phyloP scores from a whole-genome alignment of 2,888 invertebrate genomes.

The Galeruca laticollis region DNA sequence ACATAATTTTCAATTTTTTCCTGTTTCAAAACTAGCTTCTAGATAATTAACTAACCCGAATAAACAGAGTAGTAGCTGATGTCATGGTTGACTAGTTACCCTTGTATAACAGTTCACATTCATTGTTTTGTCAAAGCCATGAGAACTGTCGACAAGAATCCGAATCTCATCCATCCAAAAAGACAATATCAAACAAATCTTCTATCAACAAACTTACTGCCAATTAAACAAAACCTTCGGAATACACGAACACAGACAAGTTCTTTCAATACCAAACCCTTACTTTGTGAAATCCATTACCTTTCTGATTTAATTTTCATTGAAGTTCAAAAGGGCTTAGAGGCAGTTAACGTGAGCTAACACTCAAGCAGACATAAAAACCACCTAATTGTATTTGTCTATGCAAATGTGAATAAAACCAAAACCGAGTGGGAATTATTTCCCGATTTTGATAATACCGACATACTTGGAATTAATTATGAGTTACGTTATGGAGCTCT shows the following conservation, averaged over 20 bases:
- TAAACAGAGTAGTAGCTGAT: constrained; percentile 3
- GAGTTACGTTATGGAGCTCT: constrained; percentile 25
- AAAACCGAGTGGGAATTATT: constrained; percentile 33
- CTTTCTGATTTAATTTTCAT: constrained; percentile 49
- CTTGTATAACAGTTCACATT: not conserved
- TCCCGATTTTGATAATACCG: constrained; percentile 37
- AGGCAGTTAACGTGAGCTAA: constrained; percentile 48
- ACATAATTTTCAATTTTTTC: no score
- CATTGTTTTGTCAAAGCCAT: constrained; percentile 1
- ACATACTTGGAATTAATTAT: constrained; percentile 42
- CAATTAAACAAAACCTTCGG: constrained; percentile 31
- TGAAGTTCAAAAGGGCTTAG: constrained; percentile 43
- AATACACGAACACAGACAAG: constrained; percentile 18
- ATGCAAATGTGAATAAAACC: constrained; percentile 51
- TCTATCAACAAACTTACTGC: constrained; percentile 28
- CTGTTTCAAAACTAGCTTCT: no score
- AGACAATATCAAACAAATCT: constrained; percentile 35
- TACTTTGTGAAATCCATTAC: constrained; percentile 47
- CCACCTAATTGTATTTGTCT: constrained; percentile 51
- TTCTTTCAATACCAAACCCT: constrained; percentile 41
- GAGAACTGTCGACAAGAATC: constrained; percentile 22
- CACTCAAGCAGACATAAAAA: constrained; percentile 48
- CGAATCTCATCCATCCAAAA: constrained; percentile 8
- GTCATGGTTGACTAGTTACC: constrained; percentile 1
- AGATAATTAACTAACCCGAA: not conserved